Conservation (phyloP, 2,888 invertebrate genomes). For the Panzeria rudis region DNA sequence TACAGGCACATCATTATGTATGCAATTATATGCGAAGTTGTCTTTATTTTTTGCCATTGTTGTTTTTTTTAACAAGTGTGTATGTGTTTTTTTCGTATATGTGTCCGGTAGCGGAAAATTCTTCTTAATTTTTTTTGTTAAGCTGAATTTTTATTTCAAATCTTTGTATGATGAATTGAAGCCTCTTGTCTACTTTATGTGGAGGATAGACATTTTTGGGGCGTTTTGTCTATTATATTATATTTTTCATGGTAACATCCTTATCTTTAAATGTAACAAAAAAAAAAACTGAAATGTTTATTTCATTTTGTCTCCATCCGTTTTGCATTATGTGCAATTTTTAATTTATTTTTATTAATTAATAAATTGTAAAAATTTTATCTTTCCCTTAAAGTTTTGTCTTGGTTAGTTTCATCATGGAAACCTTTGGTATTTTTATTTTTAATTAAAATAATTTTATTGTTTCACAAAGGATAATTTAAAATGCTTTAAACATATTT, state of each 20-base stretch:
- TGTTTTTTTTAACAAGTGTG: slow-evolving; percentile 29
- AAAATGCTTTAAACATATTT: slow-evolving; percentile 1
- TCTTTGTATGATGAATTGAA: slow-evolving; percentile 66
- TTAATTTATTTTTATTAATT: slow-evolving; percentile 74
- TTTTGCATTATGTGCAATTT: slow-evolving; percentile 73
- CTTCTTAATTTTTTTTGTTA: slow-evolving; percentile 15
- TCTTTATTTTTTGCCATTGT: slow-evolving; percentile 38
- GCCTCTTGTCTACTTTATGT: slow-evolving; percentile 22
- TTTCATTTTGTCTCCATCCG: slow-evolving; percentile 68
- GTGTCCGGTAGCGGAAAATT: slow-evolving; percentile 71
- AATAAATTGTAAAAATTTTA: slow-evolving; percentile 68
- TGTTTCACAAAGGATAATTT: not conserved
- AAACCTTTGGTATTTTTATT: slow-evolving; percentile 57
- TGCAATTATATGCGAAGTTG: slow-evolving; percentile 69
- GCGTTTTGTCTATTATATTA: slow-evolving; percentile 45
- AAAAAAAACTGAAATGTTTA: not conserved
- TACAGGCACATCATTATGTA: slow-evolving; percentile 66
- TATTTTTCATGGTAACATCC: slow-evolving; percentile 35
- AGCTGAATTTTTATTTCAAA: slow-evolving; percentile 43
- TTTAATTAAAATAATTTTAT: slow-evolving; percentile 54
- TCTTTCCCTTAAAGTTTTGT: not conserved
- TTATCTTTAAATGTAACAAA: slow-evolving; percentile 47
- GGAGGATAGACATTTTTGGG: slow-evolving; percentile 35
- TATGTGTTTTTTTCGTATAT: slow-evolving; percentile 8
- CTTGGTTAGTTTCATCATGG: slow-evolving; percentile 42